Conservation (phyloP, 2,888 invertebrate genomes). For the Aphidius colemani region DNA sequence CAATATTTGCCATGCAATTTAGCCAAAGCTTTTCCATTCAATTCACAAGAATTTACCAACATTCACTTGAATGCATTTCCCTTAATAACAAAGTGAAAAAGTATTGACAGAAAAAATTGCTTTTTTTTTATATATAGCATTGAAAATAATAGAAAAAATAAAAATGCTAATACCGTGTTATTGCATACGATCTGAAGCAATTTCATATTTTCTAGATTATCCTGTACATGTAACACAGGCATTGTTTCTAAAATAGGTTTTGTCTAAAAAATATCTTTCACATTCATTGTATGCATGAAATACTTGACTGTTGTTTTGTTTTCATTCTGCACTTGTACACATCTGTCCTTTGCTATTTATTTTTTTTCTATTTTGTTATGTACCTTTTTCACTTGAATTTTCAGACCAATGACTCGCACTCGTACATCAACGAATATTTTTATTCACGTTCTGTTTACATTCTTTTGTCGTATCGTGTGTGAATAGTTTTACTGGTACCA, state of each 20-base stretch:
- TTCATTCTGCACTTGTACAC: conserved; percentile 6
- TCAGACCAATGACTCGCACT: conserved; percentile 16
- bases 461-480: neutral
- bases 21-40: conserved; percentile 39
- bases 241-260: conserved; percentile 4
- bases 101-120: conserved; percentile 31
- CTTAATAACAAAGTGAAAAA: conserved; percentile 26
- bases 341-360: conserved; percentile 5
- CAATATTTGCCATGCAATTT: conserved; percentile 42
- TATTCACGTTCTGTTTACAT: conserved; percentile 10
- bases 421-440: conserved; percentile 12
- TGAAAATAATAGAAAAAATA: conserved; percentile 5
- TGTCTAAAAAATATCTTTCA: conserved; percentile 1
- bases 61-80: conserved; percentile 3
- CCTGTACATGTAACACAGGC: conserved; percentile 28
- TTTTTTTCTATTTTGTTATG: conserved; percentile 10
- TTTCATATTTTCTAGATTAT: conserved; percentile 50
- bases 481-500: too few relatives aligned
- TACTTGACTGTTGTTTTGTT: neutral
- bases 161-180: conserved; percentile 46
- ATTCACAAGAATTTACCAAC: conserved; percentile 3
- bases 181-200: conserved; percentile 48
- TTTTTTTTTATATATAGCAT: neutral
- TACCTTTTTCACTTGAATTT: conserved; percentile 19
- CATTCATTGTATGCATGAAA: conserved; percentile 9